Evolutionary conservation across 2,888 invertebrate species (phyloP), one percentile per base, ranked within the genome.

Genomic region (Lysandra bellargus): DNA sequence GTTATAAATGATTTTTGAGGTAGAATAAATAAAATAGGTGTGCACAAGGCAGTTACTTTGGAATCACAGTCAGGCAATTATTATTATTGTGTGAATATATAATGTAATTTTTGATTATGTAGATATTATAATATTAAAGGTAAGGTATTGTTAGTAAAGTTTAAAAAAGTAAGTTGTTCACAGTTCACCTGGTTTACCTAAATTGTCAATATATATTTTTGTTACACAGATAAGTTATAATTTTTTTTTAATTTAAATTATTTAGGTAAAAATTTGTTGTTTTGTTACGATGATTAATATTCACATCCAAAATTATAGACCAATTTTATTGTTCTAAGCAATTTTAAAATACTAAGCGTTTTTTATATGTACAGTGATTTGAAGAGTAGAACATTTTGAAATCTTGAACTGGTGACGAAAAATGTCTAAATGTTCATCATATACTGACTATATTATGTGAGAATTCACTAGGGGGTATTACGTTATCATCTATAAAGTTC

Each of bases 401-500:
- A 69, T 33, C 37, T 69, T 14, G 17, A 9, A 64, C 33, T 33
- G 14, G 33, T 69, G 12, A 33, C 14, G 14, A 17, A 69, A 37
- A 37, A 69, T 37, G 1, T 69, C 33, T 17, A 69, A 69, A 69
- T 69, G 69, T 69, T 69, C n/a, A 74, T 40, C 23, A 44, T 44
- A 76, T 17, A 75, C 53, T 76, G 44, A 23, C 33, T 76, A 76
- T 76, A 53, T 12, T 76, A 33, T 12, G 53, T 57, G 57, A 30
- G 69, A 30, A 33, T 33, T 14, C 30, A 30, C 23, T 75, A 49
- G 30, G 14, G 75, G 4, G 30, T 76, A 76, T 76, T 53, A 57
- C 76, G 57, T 53, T 57, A 76, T 30, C 33, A 49, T 53, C 30
- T 76, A 57, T n/a, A 75, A 49, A 49, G 23, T 57, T 33, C 30